Evolutionary conservation across 2,888 invertebrate genomes (phyloP), one percentile per base, ranked within the genome.

Genomic region (Proisotoma minuta): DNA sequence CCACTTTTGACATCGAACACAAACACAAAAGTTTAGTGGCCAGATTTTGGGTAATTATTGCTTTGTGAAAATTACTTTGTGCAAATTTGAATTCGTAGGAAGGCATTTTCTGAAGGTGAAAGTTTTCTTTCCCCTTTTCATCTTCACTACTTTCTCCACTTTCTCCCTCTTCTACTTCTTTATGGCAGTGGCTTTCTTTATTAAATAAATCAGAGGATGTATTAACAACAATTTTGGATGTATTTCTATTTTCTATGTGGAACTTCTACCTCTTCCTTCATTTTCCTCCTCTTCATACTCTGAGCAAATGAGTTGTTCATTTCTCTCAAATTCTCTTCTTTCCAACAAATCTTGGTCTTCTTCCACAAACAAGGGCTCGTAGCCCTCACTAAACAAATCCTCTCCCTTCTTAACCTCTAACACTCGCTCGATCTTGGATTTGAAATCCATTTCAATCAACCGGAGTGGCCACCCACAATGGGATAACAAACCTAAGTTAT

Each of bases 311-410:
- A 57, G 29, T 4, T 29, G 5, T 26, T 57, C 57, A 48, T 49
- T 49, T 28, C 43, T 27, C 15, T 49, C 57, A 57, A 49, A 48
- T 24, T 57, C 57, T 12, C 22, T 3, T 28, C 49, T 10, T 27
- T 57, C 57, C 34, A 27, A 39, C 24, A 57, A 50, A n/a, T 59
- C 50, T 12, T 65, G 56, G n/a, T 56, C 40, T 39, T 58, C 59
- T 63, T 73, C 73, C 29, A 63, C 68, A 28, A 68, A 62, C 18
- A 73, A 65, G 1, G 72, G 73, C 39, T 73, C 72, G 53, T 71
- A 73, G 8, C 69, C 69, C 22, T 51, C n/a, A 22, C 60, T 63
- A 28, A 62, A 68, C 34, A 34, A 40, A 47, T 53, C 60, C 48
- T 47, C 51, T 59, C 34, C 39, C 48, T 29, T 56, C 57, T 56